Conservation (phyloP, 2,113 vertebrate genomes). For the Tragelaphus scriptus region DNA sequence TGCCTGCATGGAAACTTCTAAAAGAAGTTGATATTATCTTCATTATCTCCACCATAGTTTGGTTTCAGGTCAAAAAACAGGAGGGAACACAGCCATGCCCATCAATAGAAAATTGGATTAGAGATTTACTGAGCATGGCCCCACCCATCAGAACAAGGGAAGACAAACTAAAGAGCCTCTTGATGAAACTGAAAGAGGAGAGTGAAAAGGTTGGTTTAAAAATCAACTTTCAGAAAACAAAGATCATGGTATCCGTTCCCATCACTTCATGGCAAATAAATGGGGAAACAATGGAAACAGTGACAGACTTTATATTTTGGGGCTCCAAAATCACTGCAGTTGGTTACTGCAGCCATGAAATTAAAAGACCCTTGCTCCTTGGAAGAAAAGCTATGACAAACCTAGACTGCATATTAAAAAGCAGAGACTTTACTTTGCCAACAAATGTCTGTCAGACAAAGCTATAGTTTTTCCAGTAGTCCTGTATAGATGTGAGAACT, state of each 20-base stretch:
- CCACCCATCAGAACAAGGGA: not conserved
- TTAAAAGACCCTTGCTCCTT: not conserved
- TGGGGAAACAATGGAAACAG: not conserved
- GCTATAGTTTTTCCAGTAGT: not conserved
- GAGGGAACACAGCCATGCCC: rapidly evolving
- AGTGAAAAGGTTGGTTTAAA: not conserved
- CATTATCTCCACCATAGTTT: not conserved
- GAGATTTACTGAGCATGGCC: not conserved
- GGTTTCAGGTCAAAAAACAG: not conserved
- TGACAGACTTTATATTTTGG: not conserved
- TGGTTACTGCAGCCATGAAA: not conserved
- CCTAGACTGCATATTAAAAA: not conserved
- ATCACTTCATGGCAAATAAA: not conserved
- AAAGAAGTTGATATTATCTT: not conserved
- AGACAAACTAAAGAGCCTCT: not conserved
- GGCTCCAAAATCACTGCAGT: not conserved
- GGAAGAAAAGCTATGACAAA: not conserved
- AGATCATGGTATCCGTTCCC: not conserved
- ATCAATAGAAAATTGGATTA: not conserved
- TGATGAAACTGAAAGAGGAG: not conserved
- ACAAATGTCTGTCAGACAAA: not conserved
- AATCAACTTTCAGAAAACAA: not conserved
- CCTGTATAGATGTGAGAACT: not conserved
- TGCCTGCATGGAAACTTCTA: not conserved
- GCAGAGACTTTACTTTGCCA: not conserved